Base-by-base conservation (phyloP, 2,797 vertebrate genomes). In the Saxicola maurus region DNA sequence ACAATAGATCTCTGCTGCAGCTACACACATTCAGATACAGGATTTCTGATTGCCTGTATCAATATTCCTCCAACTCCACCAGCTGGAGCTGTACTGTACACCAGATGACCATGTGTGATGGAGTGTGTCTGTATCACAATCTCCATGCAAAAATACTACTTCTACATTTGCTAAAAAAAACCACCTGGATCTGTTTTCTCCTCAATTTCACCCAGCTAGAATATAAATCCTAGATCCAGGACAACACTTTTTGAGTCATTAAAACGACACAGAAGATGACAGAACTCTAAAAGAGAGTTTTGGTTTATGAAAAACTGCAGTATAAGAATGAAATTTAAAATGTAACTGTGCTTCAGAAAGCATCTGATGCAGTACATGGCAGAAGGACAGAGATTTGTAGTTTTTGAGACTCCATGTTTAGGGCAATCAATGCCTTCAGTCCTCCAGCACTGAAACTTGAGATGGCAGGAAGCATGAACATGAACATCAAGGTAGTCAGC, bases 21-120 rank as follows among this genome's bases (percentile, higher is more conserved):
- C 35, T 31, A 51, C 0, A 2, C 0, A 2, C 4, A 2, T 60
- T 89, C 45, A 69, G 37, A 56, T 19, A 25, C 0, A 1, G 10
- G 13, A 62, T 73, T 91, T 80, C 33, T 59, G 6, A 6, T 38
- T 3, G 1, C 35, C 8, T 2, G 0, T 20, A 9, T 67, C 73
- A 60, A 35, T 53, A 21, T 43, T 76, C 21, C 24, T 73, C 43
- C 37, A 0, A 12, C 11, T 73, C 30, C 35, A 25, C 21, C 1
- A 1, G 4, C 60, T 53, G 66, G 25, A 67, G 23, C 13, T 48
- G 28, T 56, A 33, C 27, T 30, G 27, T 20, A 52, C 14, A 49
- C 24, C 21, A 65, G 27, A 68, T 14, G 30, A 68, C 20, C 13
- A 27, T 19, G 25, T 84, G 43, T 48, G 48, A 23, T 42, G 8